Percentiles rank a stretch among this genome's conserved stretches.
These are phyloP conservation scores for Cephus pulcher DNA, from an alignment of 2,888 invertebrate species.

Conservation along the genomic window DNA sequence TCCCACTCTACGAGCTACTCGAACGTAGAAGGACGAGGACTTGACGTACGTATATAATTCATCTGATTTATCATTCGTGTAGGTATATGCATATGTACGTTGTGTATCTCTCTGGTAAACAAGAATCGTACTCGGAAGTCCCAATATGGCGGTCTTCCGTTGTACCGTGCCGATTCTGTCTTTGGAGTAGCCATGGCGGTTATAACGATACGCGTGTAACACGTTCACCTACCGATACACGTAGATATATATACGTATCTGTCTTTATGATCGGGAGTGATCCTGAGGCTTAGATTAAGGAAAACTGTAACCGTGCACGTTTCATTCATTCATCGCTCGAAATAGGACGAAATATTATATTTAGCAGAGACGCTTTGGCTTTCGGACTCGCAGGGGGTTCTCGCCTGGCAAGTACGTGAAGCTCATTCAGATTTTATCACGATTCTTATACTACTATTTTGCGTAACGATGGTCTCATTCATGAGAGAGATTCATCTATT, in stretches of 20 bases:
- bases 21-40: neutral
- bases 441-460: neutral
- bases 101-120: conserved; percentile 7
- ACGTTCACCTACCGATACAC: neutral
- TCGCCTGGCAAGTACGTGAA: neutral
- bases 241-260: neutral
- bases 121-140: conserved; percentile 20
- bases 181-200: neutral
- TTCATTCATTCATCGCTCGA: conserved; percentile 64
- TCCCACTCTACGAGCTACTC: neutral
- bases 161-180: neutral
- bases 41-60: neutral
- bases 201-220: neutral
- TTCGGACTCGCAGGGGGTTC: neutral
- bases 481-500: neutral
- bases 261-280: neutral
- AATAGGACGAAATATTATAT: conserved; percentile 61
- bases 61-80: neutral
- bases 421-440: neutral
- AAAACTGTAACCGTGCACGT: conserved; percentile 22
- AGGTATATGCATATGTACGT: conserved; percentile 8
- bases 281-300: conserved; percentile 2
- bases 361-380: conserved; percentile 38
- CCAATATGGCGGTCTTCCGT: conserved; percentile 21
- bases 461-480: neutral